phyloP scores from a whole-genome alignment of 1,140 invertebrate genomes.

The Globodera rostochiensis region DNA sequence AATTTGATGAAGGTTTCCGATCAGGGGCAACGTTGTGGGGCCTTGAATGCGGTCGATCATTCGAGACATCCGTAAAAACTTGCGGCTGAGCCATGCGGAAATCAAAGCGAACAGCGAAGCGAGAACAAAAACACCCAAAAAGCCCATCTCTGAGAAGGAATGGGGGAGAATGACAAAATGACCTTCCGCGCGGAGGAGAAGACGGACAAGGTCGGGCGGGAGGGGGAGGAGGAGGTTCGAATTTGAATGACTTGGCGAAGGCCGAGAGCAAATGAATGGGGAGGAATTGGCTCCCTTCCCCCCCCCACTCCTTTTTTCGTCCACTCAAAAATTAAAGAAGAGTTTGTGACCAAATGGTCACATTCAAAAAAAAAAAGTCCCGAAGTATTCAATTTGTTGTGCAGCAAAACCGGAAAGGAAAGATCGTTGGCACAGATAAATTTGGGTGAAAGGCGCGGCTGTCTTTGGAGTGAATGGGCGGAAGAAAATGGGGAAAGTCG shows the following conservation, averaged over 20 bases:
- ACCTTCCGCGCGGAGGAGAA: background rate
- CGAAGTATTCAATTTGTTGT: background rate
- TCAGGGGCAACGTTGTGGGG: constrained; percentile 55
- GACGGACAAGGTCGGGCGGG: background rate
- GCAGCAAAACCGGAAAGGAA: constrained; percentile 4
- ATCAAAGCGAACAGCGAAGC: constrained; percentile 38
- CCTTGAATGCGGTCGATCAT: constrained; percentile 57
- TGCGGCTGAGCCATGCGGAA: constrained; percentile 32
- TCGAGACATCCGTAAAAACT: constrained; percentile 31
- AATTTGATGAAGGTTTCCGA: constrained; percentile 64
- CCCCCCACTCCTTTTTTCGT: too few relatives aligned
- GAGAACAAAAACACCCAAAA: constrained; percentile 46
- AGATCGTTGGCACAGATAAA: constrained; percentile 8
- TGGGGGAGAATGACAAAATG: background rate
- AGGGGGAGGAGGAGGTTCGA: background rate
- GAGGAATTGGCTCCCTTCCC: background rate
- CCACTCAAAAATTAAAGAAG: background rate
- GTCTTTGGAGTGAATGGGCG: background rate
- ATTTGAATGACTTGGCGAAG: too few relatives aligned
- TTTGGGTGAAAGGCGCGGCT: background rate
- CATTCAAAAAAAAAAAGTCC: background rate
- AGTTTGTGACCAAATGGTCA: constrained; percentile 10
- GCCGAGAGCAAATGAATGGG: background rate
- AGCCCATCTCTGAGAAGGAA: constrained; percentile 44
- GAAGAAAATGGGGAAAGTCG: background rate